Conservation (phyloP, 1,140 invertebrate genomes). For the Forficula auricularia region DNA sequence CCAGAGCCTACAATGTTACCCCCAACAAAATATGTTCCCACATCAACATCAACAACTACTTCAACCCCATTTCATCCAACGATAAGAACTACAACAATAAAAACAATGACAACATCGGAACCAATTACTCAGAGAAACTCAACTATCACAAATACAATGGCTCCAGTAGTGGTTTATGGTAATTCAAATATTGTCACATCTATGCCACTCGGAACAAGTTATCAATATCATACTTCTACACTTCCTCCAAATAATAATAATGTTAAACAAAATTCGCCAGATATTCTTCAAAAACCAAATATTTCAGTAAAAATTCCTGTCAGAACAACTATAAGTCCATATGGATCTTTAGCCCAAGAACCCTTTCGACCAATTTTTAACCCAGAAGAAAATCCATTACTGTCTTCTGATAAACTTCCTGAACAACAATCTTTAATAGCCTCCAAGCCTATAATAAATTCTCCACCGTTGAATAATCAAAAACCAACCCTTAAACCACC, state of each 20-base stretch:
- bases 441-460: constrained; percentile 1
- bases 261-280: background rate
- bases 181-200: constrained; percentile 12
- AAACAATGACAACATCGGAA: constrained; percentile 3
- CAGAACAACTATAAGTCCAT: constrained; percentile 23
- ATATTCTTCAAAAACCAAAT: constrained; percentile 2
- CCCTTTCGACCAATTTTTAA: constrained; percentile 22
- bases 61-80: constrained; percentile 5
- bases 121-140: constrained; percentile 2
- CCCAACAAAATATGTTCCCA: background rate
- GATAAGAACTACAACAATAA: constrained; percentile 1
- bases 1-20: background rate
- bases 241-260: background rate
- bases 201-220: constrained; percentile 11
- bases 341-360: constrained; percentile 18
- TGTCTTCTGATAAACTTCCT: background rate
- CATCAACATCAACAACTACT: constrained; percentile 1
- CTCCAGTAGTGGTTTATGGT: background rate
- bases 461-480: constrained; percentile 1
- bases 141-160: background rate
- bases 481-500: constrained; percentile 10
- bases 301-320: constrained; percentile 1
- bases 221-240: constrained; percentile 8
- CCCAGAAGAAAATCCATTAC: constrained; percentile 6
- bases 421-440: background rate